A percentile compares a stretch with the other conserved stretches of the same genome.
These are phyloP conservation scores for Sycophaga agraensis DNA, from an alignment of 1,140 invertebrate genomes.

Conservation along the genomic window DNA sequence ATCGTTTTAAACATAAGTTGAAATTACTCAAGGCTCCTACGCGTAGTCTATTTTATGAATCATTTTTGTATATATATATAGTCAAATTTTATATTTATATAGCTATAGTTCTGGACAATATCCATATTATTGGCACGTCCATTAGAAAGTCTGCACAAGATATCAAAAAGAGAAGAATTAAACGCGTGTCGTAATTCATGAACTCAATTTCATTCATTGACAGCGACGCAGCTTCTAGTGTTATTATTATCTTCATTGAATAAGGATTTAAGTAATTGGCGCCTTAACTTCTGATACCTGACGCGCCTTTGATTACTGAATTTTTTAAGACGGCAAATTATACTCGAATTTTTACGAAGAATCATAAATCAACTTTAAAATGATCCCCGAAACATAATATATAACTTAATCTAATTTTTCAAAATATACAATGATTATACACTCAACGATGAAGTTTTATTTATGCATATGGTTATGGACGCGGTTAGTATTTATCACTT, in stretches of 20 bases:
- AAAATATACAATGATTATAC: too few relatives aligned
- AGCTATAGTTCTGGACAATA: background rate
- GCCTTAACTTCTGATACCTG: background rate
- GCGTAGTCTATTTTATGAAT: background rate
- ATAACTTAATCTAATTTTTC: too few relatives aligned
- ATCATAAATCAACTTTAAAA: too few relatives aligned
- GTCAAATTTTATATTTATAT: background rate
- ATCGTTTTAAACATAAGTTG: too few relatives aligned
- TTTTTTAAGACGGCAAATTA: too few relatives aligned
- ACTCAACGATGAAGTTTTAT: too few relatives aligned
- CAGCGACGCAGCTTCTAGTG: background rate
- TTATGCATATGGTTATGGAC: too few relatives aligned
- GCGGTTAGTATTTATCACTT: too few relatives aligned
- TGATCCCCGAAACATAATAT: too few relatives aligned
- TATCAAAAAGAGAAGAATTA: background rate
- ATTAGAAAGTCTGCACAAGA: background rate
- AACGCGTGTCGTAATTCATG: background rate
- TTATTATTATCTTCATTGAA: slow-evolving; percentile 12
- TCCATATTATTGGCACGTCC: background rate
- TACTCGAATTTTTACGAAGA: too few relatives aligned
- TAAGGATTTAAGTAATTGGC: background rate
- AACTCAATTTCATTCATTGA: background rate
- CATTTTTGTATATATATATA: background rate
- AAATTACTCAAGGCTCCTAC: too few relatives aligned
- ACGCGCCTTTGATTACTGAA: too few relatives aligned